phyloP scores from a whole-genome alignment of 2,113 vertebrate species.

The Pholis gunnellus region DNA sequence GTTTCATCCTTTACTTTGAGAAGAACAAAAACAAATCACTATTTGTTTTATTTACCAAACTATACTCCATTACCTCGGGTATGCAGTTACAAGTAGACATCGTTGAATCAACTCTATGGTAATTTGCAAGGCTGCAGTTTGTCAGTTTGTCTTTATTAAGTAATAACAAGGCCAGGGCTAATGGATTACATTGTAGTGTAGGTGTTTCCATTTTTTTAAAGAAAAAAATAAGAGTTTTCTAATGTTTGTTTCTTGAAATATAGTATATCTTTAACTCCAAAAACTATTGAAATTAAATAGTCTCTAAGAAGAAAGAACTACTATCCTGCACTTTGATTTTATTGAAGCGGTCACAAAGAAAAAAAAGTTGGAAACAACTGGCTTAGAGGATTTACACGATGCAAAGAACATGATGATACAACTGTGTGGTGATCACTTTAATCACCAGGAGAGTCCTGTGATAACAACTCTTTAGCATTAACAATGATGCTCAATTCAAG shows the following conservation, averaged over 20 bases:
- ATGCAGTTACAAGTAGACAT: too few species aligned
- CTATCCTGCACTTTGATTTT: neutral
- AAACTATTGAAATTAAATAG: neutral
- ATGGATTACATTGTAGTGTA: neutral
- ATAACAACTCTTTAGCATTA: neutral
- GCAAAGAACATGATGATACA: neutral
- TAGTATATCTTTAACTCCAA: neutral
- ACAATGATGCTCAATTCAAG: neutral
- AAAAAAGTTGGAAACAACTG: neutral
- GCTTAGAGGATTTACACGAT: neutral
- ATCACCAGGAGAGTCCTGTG: neutral
- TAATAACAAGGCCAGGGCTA: neutral
- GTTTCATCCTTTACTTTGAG: neutral
- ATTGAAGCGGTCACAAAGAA: neutral
- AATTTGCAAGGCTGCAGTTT: neutral
- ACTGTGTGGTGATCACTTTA: neutral
- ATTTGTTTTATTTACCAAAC: neutral
- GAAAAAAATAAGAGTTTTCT: too few species aligned
- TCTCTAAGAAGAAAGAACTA: neutral
- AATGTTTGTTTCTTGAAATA: neutral
- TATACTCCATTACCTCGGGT: neutral
- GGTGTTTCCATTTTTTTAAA: neutral
- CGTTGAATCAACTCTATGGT: neutral
- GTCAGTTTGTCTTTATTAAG: neutral
- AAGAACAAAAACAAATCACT: neutral